phyloP scores from a whole-genome alignment of 1,140 invertebrate genomes.

The Bacillus rossius region DNA sequence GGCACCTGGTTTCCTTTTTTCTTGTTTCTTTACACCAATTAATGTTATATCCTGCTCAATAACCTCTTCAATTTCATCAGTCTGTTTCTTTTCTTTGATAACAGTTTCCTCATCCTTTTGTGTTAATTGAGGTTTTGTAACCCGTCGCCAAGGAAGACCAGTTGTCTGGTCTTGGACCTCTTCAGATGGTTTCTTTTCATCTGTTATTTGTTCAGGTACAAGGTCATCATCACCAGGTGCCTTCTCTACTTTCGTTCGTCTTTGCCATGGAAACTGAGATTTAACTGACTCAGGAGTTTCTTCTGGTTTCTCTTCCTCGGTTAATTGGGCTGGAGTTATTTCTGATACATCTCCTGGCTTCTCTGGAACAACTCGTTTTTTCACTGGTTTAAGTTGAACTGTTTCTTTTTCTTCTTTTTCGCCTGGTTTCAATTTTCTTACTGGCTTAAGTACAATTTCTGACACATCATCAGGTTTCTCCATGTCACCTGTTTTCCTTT shows the following conservation, averaged over 20 bases:
- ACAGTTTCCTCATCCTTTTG: too few relatives aligned
- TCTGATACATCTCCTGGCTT: conserved; percentile 22
- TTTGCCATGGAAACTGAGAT: conserved; percentile 4
- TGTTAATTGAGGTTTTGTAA: conserved; percentile 28
- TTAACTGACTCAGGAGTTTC: not conserved
- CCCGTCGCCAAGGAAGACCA: not conserved
- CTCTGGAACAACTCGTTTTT: conserved; percentile 22
- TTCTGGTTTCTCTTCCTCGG: conserved; percentile 4
- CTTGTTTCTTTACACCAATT: too few relatives aligned
- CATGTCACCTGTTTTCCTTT: not conserved
- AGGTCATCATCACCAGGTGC: not conserved
- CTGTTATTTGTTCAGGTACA: not conserved
- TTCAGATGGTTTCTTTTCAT: not conserved
- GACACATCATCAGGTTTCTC: too few relatives aligned
- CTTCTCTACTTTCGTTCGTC: not conserved
- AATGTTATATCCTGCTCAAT: too few relatives aligned
- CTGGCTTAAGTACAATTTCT: conserved; percentile 19
- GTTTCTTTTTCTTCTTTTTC: not conserved
- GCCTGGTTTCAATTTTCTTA: conserved; percentile 16
- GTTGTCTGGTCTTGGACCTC: not conserved
- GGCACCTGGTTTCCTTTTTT: not conserved
- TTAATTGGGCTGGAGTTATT: not conserved
- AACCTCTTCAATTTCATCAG: conserved; percentile 10
- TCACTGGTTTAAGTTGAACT: not conserved
- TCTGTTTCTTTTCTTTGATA: too few relatives aligned